phyloP scores from a whole-genome alignment of 2,797 vertebrate genomes.

The Halcyon leucocephala region DNA sequence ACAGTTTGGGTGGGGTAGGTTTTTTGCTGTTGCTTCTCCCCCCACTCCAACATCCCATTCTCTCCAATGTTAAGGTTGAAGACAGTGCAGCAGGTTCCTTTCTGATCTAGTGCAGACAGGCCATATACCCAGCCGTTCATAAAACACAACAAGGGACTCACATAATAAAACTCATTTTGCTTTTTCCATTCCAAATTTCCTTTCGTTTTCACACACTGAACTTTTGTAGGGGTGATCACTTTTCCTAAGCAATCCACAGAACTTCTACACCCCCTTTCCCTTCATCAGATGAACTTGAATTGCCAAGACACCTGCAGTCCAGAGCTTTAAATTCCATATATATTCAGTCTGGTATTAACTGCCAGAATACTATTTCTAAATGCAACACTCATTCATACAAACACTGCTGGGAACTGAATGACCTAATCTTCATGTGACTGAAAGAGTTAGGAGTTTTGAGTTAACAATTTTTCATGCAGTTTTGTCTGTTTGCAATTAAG shows the following conservation, averaged over 20 bases:
- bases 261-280: not conserved
- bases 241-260: not conserved
- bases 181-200: not conserved
- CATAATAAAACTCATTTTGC: not conserved
- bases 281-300: not conserved
- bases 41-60: not conserved
- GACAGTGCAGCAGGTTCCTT: not conserved
- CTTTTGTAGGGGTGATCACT: not conserved
- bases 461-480: not conserved
- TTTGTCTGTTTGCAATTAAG: not conserved
- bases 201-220: not conserved
- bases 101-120: not conserved
- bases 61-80: not conserved
- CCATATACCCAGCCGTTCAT: not conserved
- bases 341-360: not conserved
- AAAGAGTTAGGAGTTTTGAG: not conserved
- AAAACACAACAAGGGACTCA: not conserved
- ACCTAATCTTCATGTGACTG: not conserved
- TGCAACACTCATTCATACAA: not conserved
- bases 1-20: fast-evolving
- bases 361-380: not conserved
- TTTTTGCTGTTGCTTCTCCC: not conserved
- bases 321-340: not conserved
- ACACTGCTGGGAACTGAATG: not conserved
- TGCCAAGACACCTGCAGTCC: not conserved